These are phyloP conservation scores for Cossypha dichroa DNA, from an alignment of 2,797 vertebrate species.

Conservation along the genomic window DNA sequence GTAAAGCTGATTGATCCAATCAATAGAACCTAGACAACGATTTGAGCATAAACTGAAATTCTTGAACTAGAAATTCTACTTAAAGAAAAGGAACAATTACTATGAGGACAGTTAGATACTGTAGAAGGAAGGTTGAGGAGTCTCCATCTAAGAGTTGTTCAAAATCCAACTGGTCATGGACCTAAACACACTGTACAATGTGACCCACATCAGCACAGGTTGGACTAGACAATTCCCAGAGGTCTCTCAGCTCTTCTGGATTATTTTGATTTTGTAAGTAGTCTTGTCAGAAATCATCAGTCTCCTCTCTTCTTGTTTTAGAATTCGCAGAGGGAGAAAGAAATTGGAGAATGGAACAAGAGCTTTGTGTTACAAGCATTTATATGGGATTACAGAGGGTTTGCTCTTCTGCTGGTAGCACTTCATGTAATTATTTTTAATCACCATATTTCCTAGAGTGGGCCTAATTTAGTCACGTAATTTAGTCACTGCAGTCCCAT, in stretches of 20 bases:
- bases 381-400: not conserved
- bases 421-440: not conserved
- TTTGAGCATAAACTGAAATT: not conserved
- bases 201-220: not conserved
- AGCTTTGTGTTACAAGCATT: not conserved
- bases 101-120: too few species aligned
- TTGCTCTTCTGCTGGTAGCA: not conserved
- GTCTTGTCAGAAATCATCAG: not conserved
- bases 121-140: not conserved
- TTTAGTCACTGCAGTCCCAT: not conserved
- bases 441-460: accelerated
- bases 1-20: not conserved
- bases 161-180: not conserved
- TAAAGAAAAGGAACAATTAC: not conserved
- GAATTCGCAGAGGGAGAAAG: not conserved
- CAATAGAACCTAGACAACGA: not conserved
- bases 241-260: accelerated
- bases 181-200: not conserved
- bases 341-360: not conserved
- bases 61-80: not conserved
- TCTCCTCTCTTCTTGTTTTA: not conserved
- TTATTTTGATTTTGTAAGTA: not conserved
- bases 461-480: not conserved
- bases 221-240: not conserved
- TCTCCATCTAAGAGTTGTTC: not conserved